Conservation (phyloP, 2,888 invertebrate species). For the Ommatoiulus sabulosus region DNA sequence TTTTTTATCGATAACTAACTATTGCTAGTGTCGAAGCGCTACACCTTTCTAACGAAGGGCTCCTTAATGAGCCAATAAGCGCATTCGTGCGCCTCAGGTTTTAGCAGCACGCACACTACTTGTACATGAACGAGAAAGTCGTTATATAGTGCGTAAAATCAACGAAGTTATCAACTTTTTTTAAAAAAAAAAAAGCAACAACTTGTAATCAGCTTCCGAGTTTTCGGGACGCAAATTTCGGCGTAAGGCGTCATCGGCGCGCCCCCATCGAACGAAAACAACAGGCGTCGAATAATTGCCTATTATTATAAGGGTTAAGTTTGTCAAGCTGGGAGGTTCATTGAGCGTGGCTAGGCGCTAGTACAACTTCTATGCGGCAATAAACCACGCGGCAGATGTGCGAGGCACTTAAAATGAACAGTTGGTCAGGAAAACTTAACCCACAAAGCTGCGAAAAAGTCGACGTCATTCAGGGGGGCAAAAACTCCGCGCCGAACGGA, state of each 20-base stretch:
- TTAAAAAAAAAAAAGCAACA: too few relatives aligned
- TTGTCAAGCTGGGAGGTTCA: slow-evolving; percentile 11
- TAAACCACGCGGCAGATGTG: slow-evolving; percentile 11
- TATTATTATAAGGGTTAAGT: slow-evolving; percentile 9
- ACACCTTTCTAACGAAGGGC: too few relatives aligned
- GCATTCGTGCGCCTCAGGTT: too few relatives aligned
- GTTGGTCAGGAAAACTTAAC: slow-evolving; percentile 19
- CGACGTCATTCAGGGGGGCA: not conserved
- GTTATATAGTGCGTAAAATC: too few relatives aligned
- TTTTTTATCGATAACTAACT: too few relatives aligned
- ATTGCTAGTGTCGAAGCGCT: too few relatives aligned
- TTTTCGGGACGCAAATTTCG: too few relatives aligned
- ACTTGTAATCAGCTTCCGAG: too few relatives aligned
- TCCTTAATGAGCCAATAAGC: too few relatives aligned
- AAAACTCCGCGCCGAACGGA: not conserved
- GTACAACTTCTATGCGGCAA: not conserved
- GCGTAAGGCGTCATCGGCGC: not conserved
- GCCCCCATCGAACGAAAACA: not conserved
- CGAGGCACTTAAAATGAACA: not conserved
- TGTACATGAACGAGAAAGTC: too few relatives aligned
- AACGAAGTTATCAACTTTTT: too few relatives aligned
- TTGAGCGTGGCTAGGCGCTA: not conserved
- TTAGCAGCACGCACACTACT: too few relatives aligned
- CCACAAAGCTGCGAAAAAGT: not conserved
- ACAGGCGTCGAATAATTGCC: slow-evolving; percentile 12